phyloP scores from a whole-genome alignment of 2,113 vertebrate species.

The Panthera leo region DNA sequence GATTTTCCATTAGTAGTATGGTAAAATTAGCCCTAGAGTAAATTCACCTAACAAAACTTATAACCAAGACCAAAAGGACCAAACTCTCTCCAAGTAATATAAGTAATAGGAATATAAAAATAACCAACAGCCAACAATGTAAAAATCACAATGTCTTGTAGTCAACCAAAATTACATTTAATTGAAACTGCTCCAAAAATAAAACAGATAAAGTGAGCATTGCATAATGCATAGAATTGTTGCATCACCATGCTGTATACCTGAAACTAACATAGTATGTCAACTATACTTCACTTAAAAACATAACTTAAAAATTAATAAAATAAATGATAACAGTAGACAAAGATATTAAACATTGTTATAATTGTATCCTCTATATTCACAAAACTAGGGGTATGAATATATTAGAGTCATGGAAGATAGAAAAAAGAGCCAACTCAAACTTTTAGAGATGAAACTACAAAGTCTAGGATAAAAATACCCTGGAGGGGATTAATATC shows the following conservation, averaged over 20 bases:
- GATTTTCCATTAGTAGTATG: background rate
- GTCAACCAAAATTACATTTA: background rate
- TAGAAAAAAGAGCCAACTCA: background rate
- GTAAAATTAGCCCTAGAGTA: background rate
- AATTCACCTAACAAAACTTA: background rate
- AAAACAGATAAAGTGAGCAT: background rate
- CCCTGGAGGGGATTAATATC: background rate
- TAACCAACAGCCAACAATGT: background rate
- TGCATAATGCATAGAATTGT: background rate
- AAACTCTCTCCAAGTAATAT: background rate
- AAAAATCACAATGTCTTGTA: background rate
- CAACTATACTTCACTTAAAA: background rate
- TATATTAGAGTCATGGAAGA: background rate
- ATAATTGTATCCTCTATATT: background rate
- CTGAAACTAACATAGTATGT: background rate
- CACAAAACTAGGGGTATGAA: slow-evolving; percentile 3
- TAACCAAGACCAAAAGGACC: slow-evolving; percentile 9
- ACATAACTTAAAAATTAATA: background rate
- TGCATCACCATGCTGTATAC: background rate
- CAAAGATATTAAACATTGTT: background rate
- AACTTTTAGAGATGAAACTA: background rate
- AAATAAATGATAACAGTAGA: background rate
- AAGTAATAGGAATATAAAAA: background rate
- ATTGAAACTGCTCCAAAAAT: slow-evolving; percentile 19
- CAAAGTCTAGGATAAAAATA: background rate